Evolutionary conservation across 2,797 vertebrate species (phyloP), one percentile per base, ranked within the genome.

Genomic region (Gymnopithys bicolor): DNA sequence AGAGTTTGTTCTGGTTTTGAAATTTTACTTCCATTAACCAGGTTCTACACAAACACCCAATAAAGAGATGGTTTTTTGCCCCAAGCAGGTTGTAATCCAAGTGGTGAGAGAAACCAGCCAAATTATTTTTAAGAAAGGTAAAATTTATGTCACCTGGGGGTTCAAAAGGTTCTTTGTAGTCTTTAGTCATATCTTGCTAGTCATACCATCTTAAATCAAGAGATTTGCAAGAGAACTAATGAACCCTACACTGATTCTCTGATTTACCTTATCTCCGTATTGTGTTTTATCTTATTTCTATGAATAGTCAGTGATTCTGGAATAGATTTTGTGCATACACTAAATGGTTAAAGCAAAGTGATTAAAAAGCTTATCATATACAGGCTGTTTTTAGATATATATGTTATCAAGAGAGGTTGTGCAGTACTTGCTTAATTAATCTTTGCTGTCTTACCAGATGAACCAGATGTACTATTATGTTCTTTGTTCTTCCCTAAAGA

Each of bases 401-500:
- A 78, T 56, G 46, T 93, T 95, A 84, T 94, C 95, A 96, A 96
- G 84, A 88, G 73, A 76, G 69, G 94, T 89, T 93, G 51, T 84
- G 79, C 90, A 90, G 83, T 94, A 97, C 77, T 97, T 92, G 95
- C 89, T 97, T 95, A 97, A 96, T 97, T 97, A 97, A 97, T 97
- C 94, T 96, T 95, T 94, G 94, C 95, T 96, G 93, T 96, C 84
- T 96, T 96, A 97, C 95, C 69, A 96, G 95, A 97, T 92, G 90
- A 97, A 96, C 91, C 97, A 97, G 97, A 97, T 97, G 94, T 96
- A 96, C 91, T 94, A 96, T 94, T 96, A 96, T 87, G 55, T 95
- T 96, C 97, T 98, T 98, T 98, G 97, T 98, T 97, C 96, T 97
- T 96, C 80, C 92, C 93, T 95, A 94, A 69, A 90, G 93, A 94